Conservation (phyloP, 2,888 invertebrate genomes). For the Ophioninae sp. region DNA sequence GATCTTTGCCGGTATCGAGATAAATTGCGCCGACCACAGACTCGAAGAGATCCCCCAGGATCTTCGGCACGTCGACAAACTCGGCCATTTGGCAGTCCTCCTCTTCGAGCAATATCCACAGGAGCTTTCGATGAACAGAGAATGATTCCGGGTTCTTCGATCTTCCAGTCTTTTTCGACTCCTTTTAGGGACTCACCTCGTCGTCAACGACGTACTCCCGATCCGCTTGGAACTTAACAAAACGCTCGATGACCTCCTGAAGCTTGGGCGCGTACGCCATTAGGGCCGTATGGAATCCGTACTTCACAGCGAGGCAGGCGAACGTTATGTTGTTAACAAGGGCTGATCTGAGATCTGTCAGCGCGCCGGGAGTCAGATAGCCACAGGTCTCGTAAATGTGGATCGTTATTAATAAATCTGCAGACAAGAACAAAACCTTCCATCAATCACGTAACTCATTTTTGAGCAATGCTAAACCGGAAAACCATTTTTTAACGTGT, state of each 20-base stretch:
- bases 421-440: constrained; percentile 47
- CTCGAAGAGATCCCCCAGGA: constrained; percentile 96
- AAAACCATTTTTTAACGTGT: neutral
- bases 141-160: neutral
- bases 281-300: constrained; percentile 91
- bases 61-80: constrained; percentile 95
- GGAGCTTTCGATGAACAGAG: constrained; percentile 69
- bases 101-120: constrained; percentile 85
- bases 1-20: constrained; percentile 89
- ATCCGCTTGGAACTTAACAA: constrained; percentile 85
- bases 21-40: constrained; percentile 91
- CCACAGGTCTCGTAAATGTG: constrained; percentile 91
- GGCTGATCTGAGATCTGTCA: constrained; percentile 96
- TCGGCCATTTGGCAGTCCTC: constrained; percentile 85
- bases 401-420: constrained; percentile 93
- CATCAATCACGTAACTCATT: neutral
- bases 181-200: constrained; percentile 81
- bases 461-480: neutral
- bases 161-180: neutral
- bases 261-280: constrained; percentile 82
- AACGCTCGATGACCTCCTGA: constrained; percentile 83
- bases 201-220: constrained; percentile 85
- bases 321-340: constrained; percentile 98
- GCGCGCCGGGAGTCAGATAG: constrained; percentile 89
- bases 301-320: constrained; percentile 92